These are phyloP conservation scores for Cheirogaleus major DNA, from an alignment of 2,797 vertebrate species.

Conservation along the genomic window DNA sequence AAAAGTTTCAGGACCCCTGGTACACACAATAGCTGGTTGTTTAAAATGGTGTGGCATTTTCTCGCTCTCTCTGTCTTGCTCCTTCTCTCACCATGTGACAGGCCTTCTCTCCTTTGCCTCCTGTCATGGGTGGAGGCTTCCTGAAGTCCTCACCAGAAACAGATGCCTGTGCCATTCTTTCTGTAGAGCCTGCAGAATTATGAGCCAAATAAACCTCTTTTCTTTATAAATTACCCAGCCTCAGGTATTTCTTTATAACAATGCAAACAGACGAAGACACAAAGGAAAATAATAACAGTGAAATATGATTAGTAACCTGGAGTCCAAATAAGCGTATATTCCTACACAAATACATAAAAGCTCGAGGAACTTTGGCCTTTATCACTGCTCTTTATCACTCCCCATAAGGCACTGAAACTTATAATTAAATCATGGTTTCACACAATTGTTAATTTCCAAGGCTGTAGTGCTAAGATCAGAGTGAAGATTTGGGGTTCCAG, in stretches of 20 bases:
- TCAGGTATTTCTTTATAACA: background rate
- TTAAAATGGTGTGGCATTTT: too few species aligned
- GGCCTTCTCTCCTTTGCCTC: too few species aligned
- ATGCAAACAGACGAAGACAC: background rate
- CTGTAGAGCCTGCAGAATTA: too few species aligned
- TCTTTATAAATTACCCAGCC: background rate
- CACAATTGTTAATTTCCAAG: background rate
- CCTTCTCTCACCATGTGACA: too few species aligned
- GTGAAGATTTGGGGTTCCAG: background rate
- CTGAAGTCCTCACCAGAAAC: too few species aligned
- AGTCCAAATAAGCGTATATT: background rate
- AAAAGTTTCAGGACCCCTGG: too few species aligned
- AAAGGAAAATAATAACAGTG: background rate
- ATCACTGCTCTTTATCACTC: background rate
- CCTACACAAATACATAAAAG: background rate
- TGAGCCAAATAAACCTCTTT: too few species aligned
- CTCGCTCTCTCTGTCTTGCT: too few species aligned
- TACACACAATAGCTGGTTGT: too few species aligned
- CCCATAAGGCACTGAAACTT: background rate
- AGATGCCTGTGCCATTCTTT: too few species aligned
- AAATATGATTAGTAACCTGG: background rate
- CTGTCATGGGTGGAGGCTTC: too few species aligned
- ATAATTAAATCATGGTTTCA: constrained; percentile 5
- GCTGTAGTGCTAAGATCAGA: background rate
- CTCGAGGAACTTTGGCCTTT: background rate